Evolutionary conservation across 2,888 invertebrate genomes (phyloP).

Genomic region (Tetramorium bicarinatum): DNA sequence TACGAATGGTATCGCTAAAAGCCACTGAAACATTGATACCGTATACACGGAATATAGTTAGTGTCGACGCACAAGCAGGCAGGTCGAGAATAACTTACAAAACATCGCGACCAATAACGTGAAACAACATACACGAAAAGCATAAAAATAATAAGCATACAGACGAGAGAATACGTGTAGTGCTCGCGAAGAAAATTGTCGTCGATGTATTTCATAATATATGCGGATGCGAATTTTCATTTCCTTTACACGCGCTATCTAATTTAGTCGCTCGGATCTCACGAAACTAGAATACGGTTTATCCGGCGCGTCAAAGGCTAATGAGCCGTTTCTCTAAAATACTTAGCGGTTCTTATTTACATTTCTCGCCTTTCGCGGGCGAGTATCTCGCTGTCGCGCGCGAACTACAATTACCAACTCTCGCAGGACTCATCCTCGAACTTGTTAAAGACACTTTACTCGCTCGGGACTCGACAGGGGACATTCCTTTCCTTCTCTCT

Average conservation of each 20-base stretch:
- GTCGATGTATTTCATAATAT: not conserved
- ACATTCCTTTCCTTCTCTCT: conserved; percentile 2
- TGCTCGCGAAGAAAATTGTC: not conserved
- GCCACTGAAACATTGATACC: conserved; percentile 47
- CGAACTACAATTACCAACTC: conserved; percentile 47
- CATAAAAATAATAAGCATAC: not conserved
- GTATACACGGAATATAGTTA: conserved; percentile 17
- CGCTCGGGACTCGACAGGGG: not conserved
- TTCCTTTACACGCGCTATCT: conserved; percentile 36
- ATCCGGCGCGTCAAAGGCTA: conserved; percentile 47
- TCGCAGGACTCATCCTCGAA: conserved; percentile 46
- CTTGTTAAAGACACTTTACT: conserved; percentile 40
- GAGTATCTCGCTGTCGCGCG: not conserved
- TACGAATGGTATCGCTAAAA: conserved; percentile 49
- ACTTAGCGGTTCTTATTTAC: conserved; percentile 51
- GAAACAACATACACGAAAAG: not conserved
- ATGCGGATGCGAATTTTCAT: conserved; percentile 21
- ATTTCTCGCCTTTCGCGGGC: conserved; percentile 38
- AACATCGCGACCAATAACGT: not conserved
- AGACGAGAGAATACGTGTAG: not conserved
- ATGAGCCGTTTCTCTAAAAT: conserved; percentile 55
- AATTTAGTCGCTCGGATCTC: conserved; percentile 40
- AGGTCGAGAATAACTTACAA: conserved; percentile 5
- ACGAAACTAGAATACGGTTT: conserved; percentile 53
- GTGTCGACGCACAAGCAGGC: not conserved